phyloP scores from a whole-genome alignment of 2,113 vertebrate genomes.

The Nycticebus coucang region DNA sequence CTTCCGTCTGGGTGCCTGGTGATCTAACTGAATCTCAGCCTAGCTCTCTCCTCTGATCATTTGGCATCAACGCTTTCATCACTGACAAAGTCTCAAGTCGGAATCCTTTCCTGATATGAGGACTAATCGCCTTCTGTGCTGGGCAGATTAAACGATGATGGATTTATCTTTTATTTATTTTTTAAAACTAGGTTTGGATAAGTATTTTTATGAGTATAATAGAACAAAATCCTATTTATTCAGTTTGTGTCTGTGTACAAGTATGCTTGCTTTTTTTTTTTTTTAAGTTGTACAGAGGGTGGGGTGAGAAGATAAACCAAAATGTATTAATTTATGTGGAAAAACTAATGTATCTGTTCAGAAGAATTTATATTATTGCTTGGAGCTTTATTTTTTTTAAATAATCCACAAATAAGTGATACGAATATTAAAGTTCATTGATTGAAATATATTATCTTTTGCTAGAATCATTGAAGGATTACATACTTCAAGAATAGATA shows the following conservation, averaged over 20 bases:
- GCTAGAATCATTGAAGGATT: neutral
- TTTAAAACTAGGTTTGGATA: neutral
- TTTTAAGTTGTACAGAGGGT: neutral
- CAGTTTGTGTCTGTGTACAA: neutral
- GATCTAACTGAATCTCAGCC: neutral
- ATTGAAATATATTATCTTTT: neutral
- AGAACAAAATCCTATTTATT: neutral
- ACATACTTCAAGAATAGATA: neutral
- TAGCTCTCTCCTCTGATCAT: neutral
- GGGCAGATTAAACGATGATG: neutral
- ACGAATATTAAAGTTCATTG: neutral
- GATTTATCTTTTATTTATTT: neutral
- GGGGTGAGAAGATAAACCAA: neutral
- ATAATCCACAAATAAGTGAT: constrained; percentile 17
- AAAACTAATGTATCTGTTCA: neutral
- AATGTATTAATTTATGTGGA: neutral
- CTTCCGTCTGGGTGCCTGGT: accelerated
- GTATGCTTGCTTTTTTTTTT: neutral
- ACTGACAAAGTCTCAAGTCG: neutral
- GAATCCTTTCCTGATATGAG: neutral
- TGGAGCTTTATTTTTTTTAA: neutral
- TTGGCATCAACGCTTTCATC: neutral
- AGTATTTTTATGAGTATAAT: neutral
- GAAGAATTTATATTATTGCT: neutral
- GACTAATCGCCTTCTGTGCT: neutral